Evolutionary conservation across 2,113 vertebrate genomes (phyloP), one percentile per base, ranked within the genome.

Genomic region (Azemiops feae): DNA sequence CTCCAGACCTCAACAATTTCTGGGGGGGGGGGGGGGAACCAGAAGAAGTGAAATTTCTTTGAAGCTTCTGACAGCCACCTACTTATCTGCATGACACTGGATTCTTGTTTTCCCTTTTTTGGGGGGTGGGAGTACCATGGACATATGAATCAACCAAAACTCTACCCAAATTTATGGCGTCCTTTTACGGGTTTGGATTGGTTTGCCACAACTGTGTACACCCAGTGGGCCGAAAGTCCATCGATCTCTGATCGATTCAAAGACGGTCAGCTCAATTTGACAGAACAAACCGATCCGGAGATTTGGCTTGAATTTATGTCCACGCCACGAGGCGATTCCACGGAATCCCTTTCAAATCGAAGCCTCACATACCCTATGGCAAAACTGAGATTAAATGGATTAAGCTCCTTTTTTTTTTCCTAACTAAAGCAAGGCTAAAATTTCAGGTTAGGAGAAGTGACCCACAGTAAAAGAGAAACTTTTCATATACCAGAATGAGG

Each of bases 1-100:
- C 94, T 94, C 50, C 94, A 93, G 88, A 74, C 58, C 58, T 93
- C 87, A 18, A 43, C 96, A 90, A 88, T 93, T 91, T 6, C 93
- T 47, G 5, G 2, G 43, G 2, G 43, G 43, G 43, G 45, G 58
- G 92, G 91, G 86, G 93, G 92, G 88, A 95, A 93, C 45, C 89
- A 88, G 93, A 94, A 34, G 6, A 23, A 94, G 88, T 92, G 92
- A 95, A 53, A 27, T 39, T 85, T 87, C 93, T 93, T 57, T 0
- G 53, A 95, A 96, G 94, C 91, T 93, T 93, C 95, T 93, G 94
- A 93, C 53, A 22, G 8, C 25, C 8, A 94, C 57, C 89, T 85
- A 81, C 91, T 69, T 69, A 69, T n/a, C 50, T 45, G 81, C 85
- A 55, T 2, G 23, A 6, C 4, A 16, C 10, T 27, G 3, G 3